Evolutionary conservation across 2,888 invertebrate species (phyloP).

Genomic region (Zelleria hepariella): DNA sequence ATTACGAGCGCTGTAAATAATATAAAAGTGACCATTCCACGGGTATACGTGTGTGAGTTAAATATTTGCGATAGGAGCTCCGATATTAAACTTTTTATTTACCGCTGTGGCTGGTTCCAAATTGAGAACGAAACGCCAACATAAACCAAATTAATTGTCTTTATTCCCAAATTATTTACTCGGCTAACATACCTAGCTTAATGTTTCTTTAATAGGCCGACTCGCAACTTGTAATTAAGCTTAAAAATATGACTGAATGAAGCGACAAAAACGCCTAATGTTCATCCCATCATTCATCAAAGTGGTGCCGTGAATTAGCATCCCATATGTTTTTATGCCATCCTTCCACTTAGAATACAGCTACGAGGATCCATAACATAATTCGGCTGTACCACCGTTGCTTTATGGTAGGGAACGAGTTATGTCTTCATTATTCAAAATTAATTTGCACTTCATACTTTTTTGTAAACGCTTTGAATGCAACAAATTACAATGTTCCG

Average conservation of each 20-base stretch:
- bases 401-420: conserved; percentile 3
- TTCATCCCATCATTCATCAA: neutral
- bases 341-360: neutral
- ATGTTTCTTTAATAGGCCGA: too few relatives aligned
- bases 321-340: neutral
- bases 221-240: neutral
- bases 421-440: conserved; percentile 13
- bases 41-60: neutral
- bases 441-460: conserved; percentile 10
- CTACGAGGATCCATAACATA: neutral
- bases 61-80: neutral
- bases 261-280: neutral
- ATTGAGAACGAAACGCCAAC: neutral
- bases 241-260: neutral
- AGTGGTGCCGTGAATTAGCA: neutral
- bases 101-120: neutral
- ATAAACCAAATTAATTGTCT: neutral
- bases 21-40: conserved; percentile 40
- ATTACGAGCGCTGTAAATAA: conserved; percentile 45
- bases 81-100: neutral
- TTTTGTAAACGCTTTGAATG: neutral
- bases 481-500: neutral
- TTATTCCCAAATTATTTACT: too few relatives aligned
- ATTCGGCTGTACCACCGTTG: neutral
- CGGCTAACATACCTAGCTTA: neutral